phyloP scores from a whole-genome alignment of 2,888 invertebrate species.

The Leucoma salicis region DNA sequence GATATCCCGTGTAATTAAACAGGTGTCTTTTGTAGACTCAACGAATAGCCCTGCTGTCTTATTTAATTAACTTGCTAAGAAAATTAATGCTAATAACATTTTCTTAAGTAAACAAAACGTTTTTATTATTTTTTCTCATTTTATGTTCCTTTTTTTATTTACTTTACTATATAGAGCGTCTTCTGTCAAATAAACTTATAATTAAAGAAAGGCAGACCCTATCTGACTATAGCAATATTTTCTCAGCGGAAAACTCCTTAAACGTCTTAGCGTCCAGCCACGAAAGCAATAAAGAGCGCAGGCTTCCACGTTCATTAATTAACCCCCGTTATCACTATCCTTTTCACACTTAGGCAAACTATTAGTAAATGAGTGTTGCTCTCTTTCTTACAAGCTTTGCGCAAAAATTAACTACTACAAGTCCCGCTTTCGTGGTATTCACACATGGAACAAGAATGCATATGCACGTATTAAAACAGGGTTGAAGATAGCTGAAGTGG shows the following conservation, averaged over 20 bases:
- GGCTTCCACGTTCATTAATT: conserved; percentile 83
- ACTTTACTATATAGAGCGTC: no score
- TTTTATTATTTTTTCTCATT: background rate
- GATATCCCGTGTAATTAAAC: conserved; percentile 47
- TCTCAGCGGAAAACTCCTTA: conserved; percentile 76
- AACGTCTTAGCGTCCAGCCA: conserved; percentile 78
- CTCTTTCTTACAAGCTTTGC: conserved; percentile 78
- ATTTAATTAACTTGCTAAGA: conserved; percentile 31
- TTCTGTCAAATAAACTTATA: no score
- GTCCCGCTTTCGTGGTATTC: conserved; percentile 65
- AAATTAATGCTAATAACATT: conserved; percentile 27
- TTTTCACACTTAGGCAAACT: conserved; percentile 65
- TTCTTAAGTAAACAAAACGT: conserved; percentile 14
- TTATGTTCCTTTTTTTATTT: no score
- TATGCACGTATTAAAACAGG: conserved; percentile 58
- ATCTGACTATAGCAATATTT: conserved; percentile 59
- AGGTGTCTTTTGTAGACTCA: conserved; percentile 38
- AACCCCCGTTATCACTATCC: conserved; percentile 69
- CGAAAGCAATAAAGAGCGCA: conserved; percentile 82
- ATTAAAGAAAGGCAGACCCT: no score
- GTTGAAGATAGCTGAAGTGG: conserved; percentile 46
- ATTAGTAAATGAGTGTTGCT: conserved; percentile 77
- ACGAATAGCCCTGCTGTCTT: conserved; percentile 22
- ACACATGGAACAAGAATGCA: conserved; percentile 74
- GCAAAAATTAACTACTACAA: conserved; percentile 83